These are phyloP conservation scores for Denticeps clupeoides DNA, from an alignment of 2,797 vertebrate species.

Conservation along the genomic window DNA sequence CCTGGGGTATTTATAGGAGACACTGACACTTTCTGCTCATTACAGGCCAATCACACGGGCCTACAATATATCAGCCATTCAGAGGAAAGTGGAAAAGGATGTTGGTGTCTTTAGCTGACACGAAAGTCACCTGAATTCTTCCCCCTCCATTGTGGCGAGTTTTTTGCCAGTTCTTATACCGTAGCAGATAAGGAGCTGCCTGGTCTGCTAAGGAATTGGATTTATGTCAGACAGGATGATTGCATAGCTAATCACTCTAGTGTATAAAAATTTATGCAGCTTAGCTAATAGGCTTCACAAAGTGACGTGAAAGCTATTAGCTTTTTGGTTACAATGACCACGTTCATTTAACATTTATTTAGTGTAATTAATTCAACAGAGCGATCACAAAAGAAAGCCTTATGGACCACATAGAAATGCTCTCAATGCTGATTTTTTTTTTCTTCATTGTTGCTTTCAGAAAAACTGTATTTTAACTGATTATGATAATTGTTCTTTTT, in stretches of 20 bases:
- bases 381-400: constrained; percentile 15
- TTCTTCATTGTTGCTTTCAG: too few relatives aligned
- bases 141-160: constrained; percentile 15
- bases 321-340: constrained; percentile 2
- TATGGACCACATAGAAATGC: too few relatives aligned
- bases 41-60: constrained; percentile 43
- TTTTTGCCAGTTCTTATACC: not conserved
- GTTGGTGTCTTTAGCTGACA: constrained; percentile 27
- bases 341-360: constrained; percentile 4
- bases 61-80: constrained; percentile 15
- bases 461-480: too few relatives aligned
- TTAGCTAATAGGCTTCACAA: constrained; percentile 11
- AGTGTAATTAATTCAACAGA: constrained; percentile 14
- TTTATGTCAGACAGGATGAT: constrained; percentile 19
- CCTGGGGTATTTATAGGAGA: constrained; percentile 55
- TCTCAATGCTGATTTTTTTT: too few relatives aligned
- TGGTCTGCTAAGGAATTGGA: constrained; percentile 1
- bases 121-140: constrained; percentile 25
- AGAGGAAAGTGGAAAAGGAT: constrained; percentile 54
- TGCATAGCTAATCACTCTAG: constrained; percentile 16
- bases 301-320: constrained; percentile 16
- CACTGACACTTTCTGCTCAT: constrained; percentile 40
- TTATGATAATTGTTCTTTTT: too few relatives aligned
- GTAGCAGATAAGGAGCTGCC: constrained; percentile 2
- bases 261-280: constrained; percentile 8